A percentile compares a stretch with the other conserved stretches of the same genome.
phyloP scores from a whole-genome alignment of 2,888 invertebrate species.

The Drosophila paracracens region DNA sequence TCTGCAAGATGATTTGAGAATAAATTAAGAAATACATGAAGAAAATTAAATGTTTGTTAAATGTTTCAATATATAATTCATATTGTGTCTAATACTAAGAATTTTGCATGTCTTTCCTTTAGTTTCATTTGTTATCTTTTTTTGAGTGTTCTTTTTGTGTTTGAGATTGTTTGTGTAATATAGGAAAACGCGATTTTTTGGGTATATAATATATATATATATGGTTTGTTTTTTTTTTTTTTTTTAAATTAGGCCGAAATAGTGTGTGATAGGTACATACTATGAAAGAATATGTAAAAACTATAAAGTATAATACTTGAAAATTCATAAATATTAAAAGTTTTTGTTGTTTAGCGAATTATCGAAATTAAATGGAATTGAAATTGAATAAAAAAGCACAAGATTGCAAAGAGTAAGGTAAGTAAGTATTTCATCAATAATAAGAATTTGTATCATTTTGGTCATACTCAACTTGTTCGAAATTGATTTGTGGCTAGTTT shows the following conservation, averaged over 20 bases:
- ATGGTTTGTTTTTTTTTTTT: neutral
- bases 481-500: slow-evolving; percentile 62
- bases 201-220: slow-evolving; percentile 1
- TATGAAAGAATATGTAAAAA: slow-evolving; percentile 29
- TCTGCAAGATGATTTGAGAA: slow-evolving; percentile 85
- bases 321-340: slow-evolving; percentile 19
- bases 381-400: slow-evolving; percentile 65
- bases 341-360: slow-evolving; percentile 53
- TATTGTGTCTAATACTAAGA: slow-evolving; percentile 46
- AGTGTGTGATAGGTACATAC: slow-evolving; percentile 23
- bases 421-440: slow-evolving; percentile 47
- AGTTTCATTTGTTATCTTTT: slow-evolving; percentile 11
- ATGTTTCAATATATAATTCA: slow-evolving; percentile 62
- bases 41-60: slow-evolving; percentile 75
- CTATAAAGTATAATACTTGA: slow-evolving; percentile 17
- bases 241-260: slow-evolving; percentile 38
- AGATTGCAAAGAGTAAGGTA: slow-evolving; percentile 59
- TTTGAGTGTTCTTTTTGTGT: slow-evolving; percentile 33
- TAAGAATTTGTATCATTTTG: slow-evolving; percentile 62
- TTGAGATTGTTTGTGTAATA: slow-evolving; percentile 32
- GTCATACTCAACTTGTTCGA: slow-evolving; percentile 79
- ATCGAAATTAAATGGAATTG: slow-evolving; percentile 51
- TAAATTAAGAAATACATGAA: slow-evolving; percentile 80
- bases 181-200: slow-evolving; percentile 43
- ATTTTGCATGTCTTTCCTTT: slow-evolving; percentile 35